Base-by-base conservation (phyloP, 2,797 vertebrate species). In the Ataeniobius toweri region DNA sequence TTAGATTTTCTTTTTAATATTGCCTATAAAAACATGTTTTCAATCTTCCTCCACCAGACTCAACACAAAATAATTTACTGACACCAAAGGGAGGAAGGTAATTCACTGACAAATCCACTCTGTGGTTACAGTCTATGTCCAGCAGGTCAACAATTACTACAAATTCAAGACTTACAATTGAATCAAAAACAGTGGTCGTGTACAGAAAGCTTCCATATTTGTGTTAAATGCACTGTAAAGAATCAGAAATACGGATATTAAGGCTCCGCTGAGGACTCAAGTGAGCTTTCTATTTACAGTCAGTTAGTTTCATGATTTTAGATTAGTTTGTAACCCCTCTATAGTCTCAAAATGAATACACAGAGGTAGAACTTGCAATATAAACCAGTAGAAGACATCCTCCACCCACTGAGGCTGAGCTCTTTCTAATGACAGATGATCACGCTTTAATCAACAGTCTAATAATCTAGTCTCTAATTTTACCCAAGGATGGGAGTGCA, bases 1-100 rank as follows among this genome's bases (percentile, higher is more conserved):
- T 83, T 24, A 70, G 79, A 79, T 51, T 59, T 73, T 83, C 18
- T 77, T 89, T 91, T 92, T 92, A 88, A 89, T 92, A 83, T 86
- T 73, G 77, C 76, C 82, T 81, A 83, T 28, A 85, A 83, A 90
- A 89, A 65, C 1, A 31, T 10, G 74, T 77, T 79, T 76, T 16
- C 74, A 79, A 81, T 81, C 28, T 73, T 89, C 85, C 88, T 87
- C 75, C 77, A 93, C 89, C 90, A 16, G 16, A 83, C 76, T 81
- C 79, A 83, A 86, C 69, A 85, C 75, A 82, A 79, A 85, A 84
- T 65, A 77, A 82, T 74, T 71, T 56, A 76, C 78, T 81, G 85
- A 83, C 85, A 85, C 78, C 61, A 24, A n/a, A 76, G 31, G 20
- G 79, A 55, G 86, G 59, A 22, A 87, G 44, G 24, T 68, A 18